Percentiles rank a stretch among this genome's conserved stretches.
Conservation (phyloP, 2,113 vertebrate genomes). For the Empidonax alnorum region DNA sequence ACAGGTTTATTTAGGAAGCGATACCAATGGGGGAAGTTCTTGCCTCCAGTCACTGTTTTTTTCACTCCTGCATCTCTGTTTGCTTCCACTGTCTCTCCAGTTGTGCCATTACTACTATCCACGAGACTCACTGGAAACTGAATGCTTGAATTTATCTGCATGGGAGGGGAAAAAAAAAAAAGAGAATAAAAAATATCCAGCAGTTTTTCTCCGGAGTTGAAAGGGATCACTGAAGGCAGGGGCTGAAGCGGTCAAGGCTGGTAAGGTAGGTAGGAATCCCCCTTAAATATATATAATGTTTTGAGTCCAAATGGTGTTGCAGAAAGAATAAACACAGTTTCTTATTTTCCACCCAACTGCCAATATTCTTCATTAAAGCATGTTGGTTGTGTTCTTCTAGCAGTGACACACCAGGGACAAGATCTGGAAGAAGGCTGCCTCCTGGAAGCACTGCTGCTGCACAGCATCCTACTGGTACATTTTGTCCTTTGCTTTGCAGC, state of each 20-base stretch:
- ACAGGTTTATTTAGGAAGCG: not conserved
- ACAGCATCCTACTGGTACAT: slow-evolving; percentile 26
- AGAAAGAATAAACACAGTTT: not conserved
- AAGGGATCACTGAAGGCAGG: not conserved
- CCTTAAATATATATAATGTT: not conserved
- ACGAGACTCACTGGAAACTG: not conserved
- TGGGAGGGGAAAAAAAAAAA: not conserved
- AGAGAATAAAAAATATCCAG: not conserved
- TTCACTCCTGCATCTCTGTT: not conserved
- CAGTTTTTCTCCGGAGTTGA: not conserved
- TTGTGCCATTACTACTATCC: not conserved
- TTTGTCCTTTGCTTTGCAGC: slow-evolving; percentile 40
- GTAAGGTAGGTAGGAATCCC: not conserved
- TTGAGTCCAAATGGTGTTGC: not conserved
- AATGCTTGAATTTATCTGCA: not conserved
- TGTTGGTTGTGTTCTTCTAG: not conserved
- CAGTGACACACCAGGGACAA: not conserved
- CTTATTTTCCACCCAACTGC: not conserved
- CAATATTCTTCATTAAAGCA: not conserved
- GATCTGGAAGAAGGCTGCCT: slow-evolving; percentile 31
- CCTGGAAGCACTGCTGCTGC: slow-evolving; percentile 31
- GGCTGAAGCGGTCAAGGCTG: not conserved
- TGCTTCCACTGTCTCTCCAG: not conserved
- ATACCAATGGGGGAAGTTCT: not conserved
- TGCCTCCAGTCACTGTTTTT: not conserved